Conservation (phyloP, 1,140 invertebrate species). For the Ostrea denselamellosa region DNA sequence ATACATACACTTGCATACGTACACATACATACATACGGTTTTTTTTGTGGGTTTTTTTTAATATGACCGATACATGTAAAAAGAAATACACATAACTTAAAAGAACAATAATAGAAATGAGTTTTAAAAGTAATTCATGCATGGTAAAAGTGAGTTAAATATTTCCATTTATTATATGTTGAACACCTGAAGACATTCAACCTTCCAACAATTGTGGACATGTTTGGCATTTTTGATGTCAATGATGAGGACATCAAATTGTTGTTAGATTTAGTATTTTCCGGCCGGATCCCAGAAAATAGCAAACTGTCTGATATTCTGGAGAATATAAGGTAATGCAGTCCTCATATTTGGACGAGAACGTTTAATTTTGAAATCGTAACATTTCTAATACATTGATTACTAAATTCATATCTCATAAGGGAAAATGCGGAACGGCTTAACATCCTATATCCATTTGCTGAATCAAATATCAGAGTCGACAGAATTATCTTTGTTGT, state of each 20-base stretch:
- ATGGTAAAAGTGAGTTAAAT: too few species aligned
- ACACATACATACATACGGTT: too few species aligned
- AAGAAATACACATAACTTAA: too few species aligned
- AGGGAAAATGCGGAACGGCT: neutral
- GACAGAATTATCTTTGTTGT: neutral
- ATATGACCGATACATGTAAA: too few species aligned
- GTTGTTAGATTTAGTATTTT: neutral
- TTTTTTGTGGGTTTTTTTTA: too few species aligned
- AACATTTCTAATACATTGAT: neutral
- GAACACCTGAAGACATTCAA: neutral
- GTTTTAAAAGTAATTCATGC: too few species aligned
- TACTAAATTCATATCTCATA: neutral
- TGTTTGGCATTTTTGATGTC: neutral
- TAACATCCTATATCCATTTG: neutral
- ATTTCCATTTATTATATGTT: too few species aligned
- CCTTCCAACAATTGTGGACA: neutral
- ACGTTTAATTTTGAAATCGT: neutral
- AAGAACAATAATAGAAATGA: too few species aligned
- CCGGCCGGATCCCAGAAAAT: neutral
- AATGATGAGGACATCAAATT: neutral
- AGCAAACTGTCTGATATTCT: neutral
- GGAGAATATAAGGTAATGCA: neutral
- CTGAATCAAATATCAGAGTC: neutral
- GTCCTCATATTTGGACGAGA: neutral
- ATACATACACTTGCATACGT: too few species aligned